Evolutionary conservation across 2,113 vertebrate species (phyloP).

Genomic region (Excalfactoria chinensis): DNA sequence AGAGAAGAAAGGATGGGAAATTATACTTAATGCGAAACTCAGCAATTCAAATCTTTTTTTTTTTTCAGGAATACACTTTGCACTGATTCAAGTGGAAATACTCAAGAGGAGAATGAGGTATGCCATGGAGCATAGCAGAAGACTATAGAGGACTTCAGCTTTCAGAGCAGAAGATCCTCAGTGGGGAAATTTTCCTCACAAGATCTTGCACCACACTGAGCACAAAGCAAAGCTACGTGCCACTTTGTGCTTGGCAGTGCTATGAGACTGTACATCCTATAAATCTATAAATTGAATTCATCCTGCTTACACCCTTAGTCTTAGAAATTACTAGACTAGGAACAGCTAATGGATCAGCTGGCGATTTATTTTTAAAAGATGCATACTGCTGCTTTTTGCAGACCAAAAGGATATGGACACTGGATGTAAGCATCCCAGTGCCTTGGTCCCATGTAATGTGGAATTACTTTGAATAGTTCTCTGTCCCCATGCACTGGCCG

Average conservation of each 20-base stretch:
- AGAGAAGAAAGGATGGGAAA: accelerated
- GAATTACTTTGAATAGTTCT: neutral
- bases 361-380: constrained; percentile 69
- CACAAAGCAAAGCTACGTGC: neutral
- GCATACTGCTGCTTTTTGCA: constrained; percentile 38
- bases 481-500: neutral
- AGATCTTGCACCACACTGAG: neutral
- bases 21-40: neutral
- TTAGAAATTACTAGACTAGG: constrained; percentile 54
- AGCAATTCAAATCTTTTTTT: neutral
- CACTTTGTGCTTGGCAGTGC: constrained; percentile 54
- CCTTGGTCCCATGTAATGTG: neutral
- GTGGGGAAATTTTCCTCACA: neutral
- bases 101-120: neutral
- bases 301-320: constrained; percentile 60
- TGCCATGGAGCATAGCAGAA: neutral
- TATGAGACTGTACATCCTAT: constrained; percentile 27
- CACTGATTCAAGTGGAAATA: neutral
- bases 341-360: constrained; percentile 64
- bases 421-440: neutral
- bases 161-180: neutral
- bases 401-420: neutral
- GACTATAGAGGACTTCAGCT: neutral
- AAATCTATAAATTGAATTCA: constrained; percentile 73
- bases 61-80: neutral